Conservation (phyloP, 2,797 vertebrate genomes). For the Notolabrus celidotus region DNA sequence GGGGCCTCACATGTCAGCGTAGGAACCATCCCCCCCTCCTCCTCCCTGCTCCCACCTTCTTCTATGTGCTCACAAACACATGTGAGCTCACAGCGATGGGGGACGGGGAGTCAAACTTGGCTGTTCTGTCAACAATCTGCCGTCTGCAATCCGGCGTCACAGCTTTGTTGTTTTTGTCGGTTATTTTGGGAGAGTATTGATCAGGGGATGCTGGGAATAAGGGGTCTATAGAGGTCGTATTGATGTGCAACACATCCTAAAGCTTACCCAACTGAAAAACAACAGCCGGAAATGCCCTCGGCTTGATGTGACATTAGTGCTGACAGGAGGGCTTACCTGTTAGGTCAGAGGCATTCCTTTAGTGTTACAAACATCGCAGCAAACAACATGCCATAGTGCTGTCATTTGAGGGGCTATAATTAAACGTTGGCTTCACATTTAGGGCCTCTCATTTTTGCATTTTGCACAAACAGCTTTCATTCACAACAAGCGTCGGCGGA, state of each 20-base stretch:
- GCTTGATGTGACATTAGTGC: conserved; percentile 37
- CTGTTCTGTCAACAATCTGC: conserved; percentile 34
- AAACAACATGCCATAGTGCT: conserved; percentile 1
- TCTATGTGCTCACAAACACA: conserved; percentile 43
- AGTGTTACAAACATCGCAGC: background rate
- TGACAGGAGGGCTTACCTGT: conserved; percentile 29
- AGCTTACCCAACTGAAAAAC: conserved; percentile 59
- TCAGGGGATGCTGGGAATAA: conserved; percentile 41
- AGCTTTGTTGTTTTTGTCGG: conserved; percentile 22
- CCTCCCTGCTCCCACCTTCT: background rate
- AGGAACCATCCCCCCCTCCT: background rate
- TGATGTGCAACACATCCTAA: conserved; percentile 67
- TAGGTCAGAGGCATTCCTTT: conserved; percentile 13
- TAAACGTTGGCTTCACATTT: background rate
- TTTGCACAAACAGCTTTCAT: conserved; percentile 25
- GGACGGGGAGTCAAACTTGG: conserved; percentile 23
- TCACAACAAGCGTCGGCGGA: conserved; percentile 38
- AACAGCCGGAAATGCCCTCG: conserved; percentile 51
- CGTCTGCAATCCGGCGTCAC: conserved; percentile 18
- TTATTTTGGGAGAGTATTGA: conserved; percentile 64
- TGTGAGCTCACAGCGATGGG: conserved; percentile 12
- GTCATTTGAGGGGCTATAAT: background rate
- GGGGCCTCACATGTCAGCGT: conserved; percentile 55
- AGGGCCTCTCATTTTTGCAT: background rate
- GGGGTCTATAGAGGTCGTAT: conserved; percentile 54